Base-by-base conservation (phyloP, 2,888 invertebrate species). In the Ennomos fuscantarius region DNA sequence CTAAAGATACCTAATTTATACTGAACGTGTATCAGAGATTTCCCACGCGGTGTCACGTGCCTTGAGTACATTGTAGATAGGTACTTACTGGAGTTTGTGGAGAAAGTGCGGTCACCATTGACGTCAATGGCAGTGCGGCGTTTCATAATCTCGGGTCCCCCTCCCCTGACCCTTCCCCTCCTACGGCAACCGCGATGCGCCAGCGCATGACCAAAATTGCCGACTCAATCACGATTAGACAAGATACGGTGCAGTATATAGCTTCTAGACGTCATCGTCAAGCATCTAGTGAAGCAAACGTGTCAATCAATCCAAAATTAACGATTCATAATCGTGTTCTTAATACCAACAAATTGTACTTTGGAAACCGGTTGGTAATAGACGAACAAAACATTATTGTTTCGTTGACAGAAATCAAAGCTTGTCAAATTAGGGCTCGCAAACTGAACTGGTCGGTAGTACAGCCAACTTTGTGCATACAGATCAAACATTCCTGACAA, bases 41-140 rank as follows among this genome's bases (percentile, higher is more conserved):
- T 77, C 78, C 68, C 76, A 76, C 78, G 73, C 68, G 32, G 51
- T 63, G 58, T 63, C 65, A 55, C 57, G 61, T 67, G 55, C 57
- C 60, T 66, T 59, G 59, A 40, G 63, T 65, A 60, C 11, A 68
- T 62, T 58, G 57, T 40, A 34, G 11, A 45, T 56, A 24, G 24
- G 24, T 24, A 24, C 24, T 24, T 24, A 55, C 55, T 65, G 62
- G 52, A 52, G 46, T 79, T 78, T 67, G 69, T 60, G 70, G 87
- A 86, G 89, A 89, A 89, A 88, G 89, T 80, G 76, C 76, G 79
- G 77, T 65, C 76, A 66, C 62, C 69, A 79, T 81, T 89, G 89
- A 89, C 90, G 90, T 89, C 89, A 89, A 72, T 71, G 62, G 66
- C 48, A 69, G 49, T 69, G 72, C 71, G 72, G 69, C 56, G 76